Evolutionary conservation across 2,113 vertebrate species (phyloP), one percentile per base, ranked within the genome.

Genomic region (Callipepla squamata): DNA sequence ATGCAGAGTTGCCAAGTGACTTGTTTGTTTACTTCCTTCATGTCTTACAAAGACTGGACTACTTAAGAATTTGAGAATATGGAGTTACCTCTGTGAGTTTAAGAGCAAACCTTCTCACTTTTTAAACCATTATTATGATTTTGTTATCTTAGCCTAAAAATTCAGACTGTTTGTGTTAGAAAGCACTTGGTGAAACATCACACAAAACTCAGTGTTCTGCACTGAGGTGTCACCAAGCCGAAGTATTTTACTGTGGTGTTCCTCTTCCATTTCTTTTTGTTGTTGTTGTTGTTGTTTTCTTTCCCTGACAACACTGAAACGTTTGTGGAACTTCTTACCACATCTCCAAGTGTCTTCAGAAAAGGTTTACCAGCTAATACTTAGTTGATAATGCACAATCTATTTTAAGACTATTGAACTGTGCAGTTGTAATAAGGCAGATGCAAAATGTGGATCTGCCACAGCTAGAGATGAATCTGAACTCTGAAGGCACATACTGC

Each of bases 391-490:
- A 90, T 78, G 88, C 72, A 80, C 28, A 92, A 73, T 91, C 92
- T 97, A 95, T 95, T 92, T 95, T 92, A 89, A 95, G 81, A 28
- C 81, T 73, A 10, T 62, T 83, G 90, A 93, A 87, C 78, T 75
- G n/a, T 68, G 28, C 68, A 80, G 72, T 93, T 83, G 57, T 95
- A 61, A 78, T 88, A 90, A 89, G 19, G 47, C 78, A 68, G 72
- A 75, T 94, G 66, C 68, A 53, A 84, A 89, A 81, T 67, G 47
- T 78, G 1, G 65, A 77, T 91, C 65, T 89, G 89, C n/a, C 44
- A 73, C n/a, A 9, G 11, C 34, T 78, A 36, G 59, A 75, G 61
- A 65, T 40, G 38, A 69, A 63, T 67, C 45, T 62, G 30, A 77
- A 45, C 32, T 81, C 47, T 42, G 55, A 38, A 76, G 32, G 5